Percentiles rank a stretch among this genome's conserved stretches.
phyloP scores from a whole-genome alignment of 2,797 vertebrate genomes.

The Sebastes taczanowskii region DNA sequence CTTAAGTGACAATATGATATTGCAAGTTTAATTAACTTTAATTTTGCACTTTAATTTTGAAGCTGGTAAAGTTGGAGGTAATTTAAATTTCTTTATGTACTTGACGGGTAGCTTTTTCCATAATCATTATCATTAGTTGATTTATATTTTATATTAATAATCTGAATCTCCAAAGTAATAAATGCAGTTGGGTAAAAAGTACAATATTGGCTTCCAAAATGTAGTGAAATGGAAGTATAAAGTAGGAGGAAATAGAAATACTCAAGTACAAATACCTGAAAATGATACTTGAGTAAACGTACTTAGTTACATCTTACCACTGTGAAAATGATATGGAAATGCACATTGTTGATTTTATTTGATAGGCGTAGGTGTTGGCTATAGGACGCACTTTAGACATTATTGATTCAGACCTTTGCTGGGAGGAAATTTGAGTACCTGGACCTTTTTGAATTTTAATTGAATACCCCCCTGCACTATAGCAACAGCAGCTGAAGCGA shows the following conservation, averaged over 20 bases:
- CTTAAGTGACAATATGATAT: too few relatives aligned
- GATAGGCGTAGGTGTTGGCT: background rate
- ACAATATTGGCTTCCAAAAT: background rate
- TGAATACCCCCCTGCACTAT: background rate
- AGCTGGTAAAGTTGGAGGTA: background rate
- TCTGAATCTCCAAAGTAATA: background rate
- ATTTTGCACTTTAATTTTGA: background rate
- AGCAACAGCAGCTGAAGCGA: conserved; percentile 27
- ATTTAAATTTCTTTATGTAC: background rate
- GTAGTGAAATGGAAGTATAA: background rate
- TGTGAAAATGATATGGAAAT: background rate
- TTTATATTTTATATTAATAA: background rate
- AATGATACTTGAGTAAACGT: too few relatives aligned
- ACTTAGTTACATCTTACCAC: background rate
- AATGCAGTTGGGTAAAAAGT: background rate
- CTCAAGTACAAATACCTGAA: too few relatives aligned
- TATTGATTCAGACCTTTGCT: background rate
- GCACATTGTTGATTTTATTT: background rate
- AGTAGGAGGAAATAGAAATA: background rate
- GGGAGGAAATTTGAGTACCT: background rate
- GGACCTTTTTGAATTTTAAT: background rate
- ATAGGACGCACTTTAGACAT: background rate
- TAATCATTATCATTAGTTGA: background rate
- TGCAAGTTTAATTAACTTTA: too few relatives aligned
- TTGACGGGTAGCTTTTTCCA: background rate